phyloP scores from a whole-genome alignment of 2,797 vertebrate species.

The Dendrocincla fuliginosa region DNA sequence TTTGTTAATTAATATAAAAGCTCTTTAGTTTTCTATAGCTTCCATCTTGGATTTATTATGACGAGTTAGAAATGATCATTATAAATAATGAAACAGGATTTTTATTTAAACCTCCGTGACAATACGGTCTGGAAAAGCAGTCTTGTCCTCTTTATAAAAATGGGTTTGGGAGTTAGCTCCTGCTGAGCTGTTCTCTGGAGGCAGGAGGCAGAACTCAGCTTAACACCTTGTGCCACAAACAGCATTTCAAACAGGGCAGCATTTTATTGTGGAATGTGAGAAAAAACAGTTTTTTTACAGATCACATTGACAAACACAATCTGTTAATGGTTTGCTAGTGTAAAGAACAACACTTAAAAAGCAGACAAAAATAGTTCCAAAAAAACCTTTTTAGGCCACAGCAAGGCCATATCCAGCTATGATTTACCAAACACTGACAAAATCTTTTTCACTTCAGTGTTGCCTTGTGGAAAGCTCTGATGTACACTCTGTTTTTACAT shows the following conservation, averaged over 20 bases:
- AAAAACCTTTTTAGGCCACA: background rate
- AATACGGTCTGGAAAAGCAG: background rate
- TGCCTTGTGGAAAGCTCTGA: background rate
- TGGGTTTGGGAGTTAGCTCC: background rate
- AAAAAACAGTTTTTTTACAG: background rate
- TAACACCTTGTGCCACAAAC: background rate
- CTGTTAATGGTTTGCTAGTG: background rate
- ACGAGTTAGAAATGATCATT: background rate
- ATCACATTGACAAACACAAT: conserved; percentile 15
- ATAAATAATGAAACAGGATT: conserved; percentile 14
- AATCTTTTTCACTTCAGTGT: background rate
- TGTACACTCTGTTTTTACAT: background rate
- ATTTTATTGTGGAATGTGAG: background rate
- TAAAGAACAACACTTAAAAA: background rate
- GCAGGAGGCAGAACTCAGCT: background rate
- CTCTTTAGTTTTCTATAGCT: background rate
- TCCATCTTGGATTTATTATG: background rate
- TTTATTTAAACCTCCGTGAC: background rate
- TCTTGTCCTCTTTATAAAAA: background rate
- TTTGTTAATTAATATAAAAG: conserved; percentile 15
- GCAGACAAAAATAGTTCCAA: background rate
- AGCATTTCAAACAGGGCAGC: background rate
- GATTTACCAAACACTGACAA: background rate
- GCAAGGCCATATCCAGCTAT: background rate
- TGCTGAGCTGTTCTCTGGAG: background rate